These are phyloP conservation scores for Parthenolecanium corni DNA, from an alignment of 2,888 invertebrate species.

Conservation along the genomic window DNA sequence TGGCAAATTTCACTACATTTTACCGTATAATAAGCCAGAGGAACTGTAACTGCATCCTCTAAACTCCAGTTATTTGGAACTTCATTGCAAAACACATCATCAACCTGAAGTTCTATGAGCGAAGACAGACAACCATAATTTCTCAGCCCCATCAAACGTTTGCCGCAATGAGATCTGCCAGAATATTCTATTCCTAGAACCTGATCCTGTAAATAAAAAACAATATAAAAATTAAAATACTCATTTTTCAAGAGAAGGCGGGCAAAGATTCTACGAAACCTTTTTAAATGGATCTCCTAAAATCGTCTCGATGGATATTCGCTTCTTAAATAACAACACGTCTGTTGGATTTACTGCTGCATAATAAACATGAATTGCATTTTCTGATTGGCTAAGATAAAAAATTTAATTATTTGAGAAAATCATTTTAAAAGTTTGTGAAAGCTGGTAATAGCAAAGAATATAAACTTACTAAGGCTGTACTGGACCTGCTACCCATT, in stretches of 20 bases:
- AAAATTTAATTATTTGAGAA: not conserved
- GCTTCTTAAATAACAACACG: constrained; percentile 8
- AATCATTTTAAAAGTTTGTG: not conserved
- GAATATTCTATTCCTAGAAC: constrained; percentile 31
- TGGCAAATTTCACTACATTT: no score
- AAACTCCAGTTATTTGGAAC: constrained; percentile 43
- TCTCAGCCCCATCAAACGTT: constrained; percentile 34
- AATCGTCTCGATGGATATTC: not conserved
- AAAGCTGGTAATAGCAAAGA: not conserved
- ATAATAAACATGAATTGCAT: constrained; percentile 10
- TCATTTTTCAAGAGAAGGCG: not conserved
- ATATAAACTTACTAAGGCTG: constrained; percentile 1
- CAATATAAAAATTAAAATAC: not conserved
- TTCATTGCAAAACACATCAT: constrained; percentile 38
- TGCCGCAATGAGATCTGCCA: constrained; percentile 30
- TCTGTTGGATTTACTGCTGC: constrained; percentile 15
- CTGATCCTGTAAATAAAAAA: constrained; percentile 22
- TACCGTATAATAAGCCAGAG: constrained; percentile 43
- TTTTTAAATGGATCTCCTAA: not conserved
- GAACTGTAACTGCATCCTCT: constrained; percentile 45
- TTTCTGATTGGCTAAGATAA: not conserved
- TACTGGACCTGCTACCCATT: constrained; percentile 22
- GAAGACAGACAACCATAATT: constrained; percentile 30
- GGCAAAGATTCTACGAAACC: not conserved
- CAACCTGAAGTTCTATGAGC: constrained; percentile 32